A percentile compares a stretch with the other conserved stretches of the same genome.
Conservation (phyloP, 2,797 vertebrate species). For the Neosalanx taihuensis region DNA sequence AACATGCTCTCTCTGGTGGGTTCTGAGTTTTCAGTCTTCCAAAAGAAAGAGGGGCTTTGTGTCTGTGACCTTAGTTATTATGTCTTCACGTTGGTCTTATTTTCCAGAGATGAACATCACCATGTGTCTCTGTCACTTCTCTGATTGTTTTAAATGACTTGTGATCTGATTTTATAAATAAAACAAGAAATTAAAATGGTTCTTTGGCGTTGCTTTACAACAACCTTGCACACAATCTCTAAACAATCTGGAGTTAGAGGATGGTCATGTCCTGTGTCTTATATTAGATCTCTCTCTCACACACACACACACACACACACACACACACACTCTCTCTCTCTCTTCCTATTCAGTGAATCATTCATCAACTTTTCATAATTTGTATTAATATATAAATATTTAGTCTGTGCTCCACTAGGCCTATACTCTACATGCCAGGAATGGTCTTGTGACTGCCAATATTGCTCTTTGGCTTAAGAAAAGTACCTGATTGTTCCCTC, state of each 20-base stretch:
- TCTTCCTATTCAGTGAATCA: background rate
- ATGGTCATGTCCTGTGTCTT: constrained; percentile 2
- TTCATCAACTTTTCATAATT: constrained; percentile 11
- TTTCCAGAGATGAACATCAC: background rate
- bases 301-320: background rate
- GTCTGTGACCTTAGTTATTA: background rate
- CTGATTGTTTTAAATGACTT: background rate
- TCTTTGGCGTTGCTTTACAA: background rate
- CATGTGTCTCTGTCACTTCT: background rate
- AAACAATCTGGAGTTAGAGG: background rate
- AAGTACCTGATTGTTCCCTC: background rate
- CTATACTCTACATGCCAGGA: background rate
- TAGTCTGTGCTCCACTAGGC: background rate
- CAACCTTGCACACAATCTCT: background rate
- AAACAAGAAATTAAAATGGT: constrained; percentile 5
- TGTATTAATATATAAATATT: background rate
- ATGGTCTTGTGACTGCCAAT: background rate
- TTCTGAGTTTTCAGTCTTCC: background rate
- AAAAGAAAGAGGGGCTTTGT: background rate
- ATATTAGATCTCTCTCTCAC: background rate
- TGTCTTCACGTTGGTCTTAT: background rate
- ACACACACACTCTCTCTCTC: too few relatives aligned
- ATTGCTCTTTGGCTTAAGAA: background rate
- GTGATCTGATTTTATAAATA: constrained; percentile 15
- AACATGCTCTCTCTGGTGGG: background rate